Conservation (phyloP, 2,888 invertebrate genomes). For the Limnephilus auricula region DNA sequence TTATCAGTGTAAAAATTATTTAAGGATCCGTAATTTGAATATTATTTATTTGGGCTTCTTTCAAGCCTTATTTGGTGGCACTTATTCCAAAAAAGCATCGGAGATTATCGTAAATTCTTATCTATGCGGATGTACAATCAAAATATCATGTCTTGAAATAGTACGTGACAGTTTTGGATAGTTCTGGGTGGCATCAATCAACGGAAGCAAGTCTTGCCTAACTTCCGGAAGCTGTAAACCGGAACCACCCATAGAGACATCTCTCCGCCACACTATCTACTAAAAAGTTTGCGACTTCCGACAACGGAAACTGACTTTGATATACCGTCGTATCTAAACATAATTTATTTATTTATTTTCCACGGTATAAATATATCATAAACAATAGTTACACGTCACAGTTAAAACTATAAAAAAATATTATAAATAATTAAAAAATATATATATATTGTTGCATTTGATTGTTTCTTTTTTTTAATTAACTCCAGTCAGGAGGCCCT, state of each 20-base stretch:
- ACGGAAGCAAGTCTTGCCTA: background rate
- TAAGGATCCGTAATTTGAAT: background rate
- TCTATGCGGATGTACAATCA: background rate
- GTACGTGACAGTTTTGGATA: conserved; percentile 11
- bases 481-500: too few relatives aligned
- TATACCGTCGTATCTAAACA: background rate
- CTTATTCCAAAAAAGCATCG: background rate
- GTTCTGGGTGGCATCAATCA: conserved; percentile 9
- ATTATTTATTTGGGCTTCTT: background rate
- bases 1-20: background rate
- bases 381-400: too few relatives aligned
- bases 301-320: background rate
- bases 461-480: too few relatives aligned
- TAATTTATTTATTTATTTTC: too few relatives aligned
- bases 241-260: background rate
- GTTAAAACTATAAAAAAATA: too few relatives aligned
- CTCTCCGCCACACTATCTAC: background rate
- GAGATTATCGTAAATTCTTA: background rate
- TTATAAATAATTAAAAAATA: too few relatives aligned
- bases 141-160: background rate
- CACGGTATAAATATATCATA: too few relatives aligned
- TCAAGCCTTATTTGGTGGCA: background rate
- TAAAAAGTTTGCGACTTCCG: background rate
- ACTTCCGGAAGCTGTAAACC: conserved; percentile 3
- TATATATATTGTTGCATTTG: too few relatives aligned